Base-by-base conservation (phyloP, 2,888 invertebrate species). In the Metellina segmentata region DNA sequence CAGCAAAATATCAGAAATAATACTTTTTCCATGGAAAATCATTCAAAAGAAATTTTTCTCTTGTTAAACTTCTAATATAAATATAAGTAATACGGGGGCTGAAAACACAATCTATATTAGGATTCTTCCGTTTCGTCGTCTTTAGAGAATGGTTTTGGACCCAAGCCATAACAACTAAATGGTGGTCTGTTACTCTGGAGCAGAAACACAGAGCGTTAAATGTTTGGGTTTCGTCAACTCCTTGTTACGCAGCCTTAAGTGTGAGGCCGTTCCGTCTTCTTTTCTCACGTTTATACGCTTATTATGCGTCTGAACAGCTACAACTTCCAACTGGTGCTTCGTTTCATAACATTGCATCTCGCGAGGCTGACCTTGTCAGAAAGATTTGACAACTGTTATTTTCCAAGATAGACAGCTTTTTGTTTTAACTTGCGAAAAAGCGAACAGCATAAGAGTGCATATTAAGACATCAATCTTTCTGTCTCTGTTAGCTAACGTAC, bases 81-180 rank as follows among this genome's bases (percentile, higher is more conserved):
- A 52, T 53, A 51, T 19, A 53, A 75, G 74, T 53, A 83, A 85
- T 53, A 52, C 53, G 20, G 34, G 13, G 61, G 7, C n/a, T 77
- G 75, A 20, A 61, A 75, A n/a, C 85, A 19, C 53, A 77, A 77
- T 85, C 85, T 85, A 85, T 85, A 85, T 85, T 77, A 75, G 85
- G 85, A 77, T 81, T 19, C 48, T 53, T 52, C 52, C 11, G 51
- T 74, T 53, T 49, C 69, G 49, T 19, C 48, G 51, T 16, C 74
- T 74, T 51, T 53, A 51, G 53, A 61, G 61, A 85, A 75, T 52
- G 52, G 53, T 7, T 69, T 77, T 85, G 85, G 85, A 75, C 48
- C 48, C 48, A 51, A 53, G 85, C 85, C 85, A 85, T 53, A 61
- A 34, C 77, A 51, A 48, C 77, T 13, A 7, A n/a, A 77, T 77